Evolutionary conservation across 1,140 invertebrate genomes (phyloP).

Genomic region (Diorhabda elongata): DNA sequence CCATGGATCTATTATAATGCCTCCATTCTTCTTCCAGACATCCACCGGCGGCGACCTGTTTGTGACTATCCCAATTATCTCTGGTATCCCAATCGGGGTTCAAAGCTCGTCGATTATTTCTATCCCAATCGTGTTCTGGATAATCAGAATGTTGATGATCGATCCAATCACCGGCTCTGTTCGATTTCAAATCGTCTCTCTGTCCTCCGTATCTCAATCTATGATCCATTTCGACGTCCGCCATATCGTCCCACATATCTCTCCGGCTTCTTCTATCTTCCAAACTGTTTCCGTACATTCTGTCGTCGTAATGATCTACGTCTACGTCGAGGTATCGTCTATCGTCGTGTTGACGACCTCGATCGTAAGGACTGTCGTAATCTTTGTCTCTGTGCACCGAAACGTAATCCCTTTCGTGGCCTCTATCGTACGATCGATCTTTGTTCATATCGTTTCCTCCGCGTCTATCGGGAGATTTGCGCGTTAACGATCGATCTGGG

Average conservation of each 20-base stretch:
- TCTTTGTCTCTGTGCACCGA: slow-evolving; percentile 29
- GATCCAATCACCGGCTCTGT: slow-evolving; percentile 37
- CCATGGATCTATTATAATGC: slow-evolving; percentile 40
- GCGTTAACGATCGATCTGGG: slow-evolving; percentile 20
- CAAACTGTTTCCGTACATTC: slow-evolving; percentile 38
- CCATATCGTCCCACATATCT: slow-evolving; percentile 42
- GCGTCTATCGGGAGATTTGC: slow-evolving; percentile 38
- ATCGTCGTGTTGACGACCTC: slow-evolving; percentile 35
- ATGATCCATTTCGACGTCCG: slow-evolving; percentile 27
- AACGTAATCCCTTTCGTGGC: slow-evolving; percentile 22
- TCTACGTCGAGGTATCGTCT: slow-evolving; percentile 41
- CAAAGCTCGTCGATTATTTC: slow-evolving; percentile 31
- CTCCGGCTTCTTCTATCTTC: slow-evolving; percentile 38
- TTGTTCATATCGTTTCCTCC: slow-evolving; percentile 28
- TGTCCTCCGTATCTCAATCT: slow-evolving; percentile 30
- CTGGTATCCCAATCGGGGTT: slow-evolving; percentile 39
- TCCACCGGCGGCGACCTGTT: slow-evolving; percentile 23
- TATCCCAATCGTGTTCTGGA: slow-evolving; percentile 42
- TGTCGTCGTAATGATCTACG: slow-evolving; percentile 39
- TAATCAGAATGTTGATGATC: slow-evolving; percentile 25
- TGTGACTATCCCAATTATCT: slow-evolving; percentile 32
- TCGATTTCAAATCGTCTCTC: slow-evolving; percentile 29
- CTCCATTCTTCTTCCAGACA: slow-evolving; percentile 43
- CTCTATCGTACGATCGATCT: slow-evolving; percentile 30
- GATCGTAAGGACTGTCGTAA: slow-evolving; percentile 42